Percentiles rank a stretch among this genome's conserved stretches.
Evolutionary conservation across 2,888 invertebrate species (phyloP).

Genomic region (Pachydiplax longipennis): DNA sequence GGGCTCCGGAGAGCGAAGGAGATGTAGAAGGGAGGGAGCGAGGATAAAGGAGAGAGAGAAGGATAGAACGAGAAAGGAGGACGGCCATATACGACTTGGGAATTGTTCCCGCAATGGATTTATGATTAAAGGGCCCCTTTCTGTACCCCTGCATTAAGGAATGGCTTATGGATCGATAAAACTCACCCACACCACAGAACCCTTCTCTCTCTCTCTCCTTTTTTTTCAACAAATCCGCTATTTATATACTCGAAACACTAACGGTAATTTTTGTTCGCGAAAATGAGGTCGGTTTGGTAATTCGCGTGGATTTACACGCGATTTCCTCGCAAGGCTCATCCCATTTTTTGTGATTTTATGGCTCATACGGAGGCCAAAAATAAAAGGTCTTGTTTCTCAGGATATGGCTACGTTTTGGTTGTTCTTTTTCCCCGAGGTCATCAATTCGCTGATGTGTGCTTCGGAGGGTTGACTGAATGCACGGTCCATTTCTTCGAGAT

Average conservation of each 20-base stretch:
- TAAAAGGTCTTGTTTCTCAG: background rate
- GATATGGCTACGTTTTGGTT: background rate
- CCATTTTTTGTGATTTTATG: background rate
- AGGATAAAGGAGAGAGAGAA: background rate
- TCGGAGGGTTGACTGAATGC: background rate
- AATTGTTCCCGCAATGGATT: slow-evolving; percentile 7
- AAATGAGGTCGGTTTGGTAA: background rate
- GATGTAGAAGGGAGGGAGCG: background rate
- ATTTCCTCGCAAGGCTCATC: background rate
- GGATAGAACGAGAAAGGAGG: background rate
- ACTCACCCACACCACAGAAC: background rate
- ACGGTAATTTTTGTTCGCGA: background rate
- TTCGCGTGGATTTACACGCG: background rate
- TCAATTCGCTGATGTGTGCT: background rate
- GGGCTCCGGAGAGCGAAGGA: background rate
- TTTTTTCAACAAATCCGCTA: background rate
- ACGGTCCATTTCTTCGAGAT: background rate
- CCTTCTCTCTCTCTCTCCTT: background rate
- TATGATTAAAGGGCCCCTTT: background rate
- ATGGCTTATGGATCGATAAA: background rate
- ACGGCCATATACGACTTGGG: background rate
- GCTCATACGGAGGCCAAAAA: background rate
- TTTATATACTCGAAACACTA: background rate
- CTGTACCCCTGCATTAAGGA: background rate
- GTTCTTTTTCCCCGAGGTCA: background rate